Conservation (phyloP, 2,888 invertebrate species). For the Mythimna albipuncta region DNA sequence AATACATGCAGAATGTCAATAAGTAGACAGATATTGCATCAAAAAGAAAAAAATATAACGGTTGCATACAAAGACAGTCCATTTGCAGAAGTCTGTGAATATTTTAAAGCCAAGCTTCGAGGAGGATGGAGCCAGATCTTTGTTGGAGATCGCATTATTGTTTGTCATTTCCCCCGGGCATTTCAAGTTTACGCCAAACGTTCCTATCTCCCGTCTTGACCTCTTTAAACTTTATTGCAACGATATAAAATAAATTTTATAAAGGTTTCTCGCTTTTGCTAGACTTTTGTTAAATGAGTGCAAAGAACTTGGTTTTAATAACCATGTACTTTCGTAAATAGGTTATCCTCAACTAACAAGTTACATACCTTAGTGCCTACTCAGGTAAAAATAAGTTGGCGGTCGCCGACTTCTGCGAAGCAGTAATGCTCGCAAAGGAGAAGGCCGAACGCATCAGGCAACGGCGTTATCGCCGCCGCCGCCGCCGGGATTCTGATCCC, state of each 20-base stretch:
- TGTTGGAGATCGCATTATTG: slow-evolving; percentile 59
- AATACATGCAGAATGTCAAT: too few species aligned
- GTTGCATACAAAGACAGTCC: background rate
- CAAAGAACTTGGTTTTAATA: background rate
- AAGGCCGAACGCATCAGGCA: too few species aligned
- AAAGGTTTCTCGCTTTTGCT: background rate
- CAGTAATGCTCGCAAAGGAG: too few species aligned
- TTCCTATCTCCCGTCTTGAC: slow-evolving; percentile 51
- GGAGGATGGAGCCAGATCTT: slow-evolving; percentile 54
- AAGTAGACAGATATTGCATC: too few species aligned
- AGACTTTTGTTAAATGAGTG: background rate
- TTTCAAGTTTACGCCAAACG: slow-evolving; percentile 54
- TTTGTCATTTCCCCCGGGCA: slow-evolving; percentile 57
- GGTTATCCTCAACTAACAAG: background rate
- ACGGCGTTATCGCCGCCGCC: too few species aligned
- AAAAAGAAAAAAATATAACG: too few species aligned
- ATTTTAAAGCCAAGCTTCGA: slow-evolving; percentile 52
- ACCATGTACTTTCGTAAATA: background rate
- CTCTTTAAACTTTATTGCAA: slow-evolving; percentile 37
- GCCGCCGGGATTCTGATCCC: too few species aligned
- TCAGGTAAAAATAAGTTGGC: too few species aligned
- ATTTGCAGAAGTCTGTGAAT: slow-evolving; percentile 50
- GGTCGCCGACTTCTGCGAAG: too few species aligned
- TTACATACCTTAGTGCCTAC: background rate
- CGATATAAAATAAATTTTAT: slow-evolving; percentile 8